Percentiles rank a stretch among this genome's conserved stretches.
Evolutionary conservation across 2,797 vertebrate genomes (phyloP).

Genomic region (Masticophis lateralis): DNA sequence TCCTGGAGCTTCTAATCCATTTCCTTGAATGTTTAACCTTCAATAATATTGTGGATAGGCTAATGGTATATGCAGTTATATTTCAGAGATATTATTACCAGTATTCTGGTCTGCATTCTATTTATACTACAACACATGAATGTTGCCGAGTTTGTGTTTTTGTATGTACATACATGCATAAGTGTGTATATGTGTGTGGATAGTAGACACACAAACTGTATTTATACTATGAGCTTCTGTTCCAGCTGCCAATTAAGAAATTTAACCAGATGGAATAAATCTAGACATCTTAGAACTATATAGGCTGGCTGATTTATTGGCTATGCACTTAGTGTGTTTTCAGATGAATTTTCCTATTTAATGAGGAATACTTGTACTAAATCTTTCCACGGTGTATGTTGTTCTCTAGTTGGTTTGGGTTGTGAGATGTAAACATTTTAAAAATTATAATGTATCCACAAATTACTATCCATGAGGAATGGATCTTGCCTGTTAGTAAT

Average conservation of each 20-base stretch:
- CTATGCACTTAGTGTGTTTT: background rate
- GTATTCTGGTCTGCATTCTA: slow-evolving; percentile 19
- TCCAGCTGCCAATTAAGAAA: background rate
- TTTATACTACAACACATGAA: background rate
- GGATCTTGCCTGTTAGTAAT: background rate
- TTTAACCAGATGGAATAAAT: background rate
- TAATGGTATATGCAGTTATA: slow-evolving; percentile 47
- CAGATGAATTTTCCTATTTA: background rate
- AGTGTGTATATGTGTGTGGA: background rate
- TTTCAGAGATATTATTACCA: slow-evolving; percentile 48
- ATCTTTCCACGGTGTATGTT: background rate
- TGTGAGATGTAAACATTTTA: background rate
- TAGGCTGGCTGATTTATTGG: background rate
- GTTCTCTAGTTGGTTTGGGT: background rate
- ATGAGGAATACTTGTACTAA: background rate
- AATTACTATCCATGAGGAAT: background rate
- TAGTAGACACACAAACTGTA: background rate
- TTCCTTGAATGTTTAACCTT: slow-evolving; percentile 45
- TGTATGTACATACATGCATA: background rate
- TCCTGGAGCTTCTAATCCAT: slow-evolving; percentile 38
- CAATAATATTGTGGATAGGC: slow-evolving; percentile 50
- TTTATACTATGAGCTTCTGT: background rate
- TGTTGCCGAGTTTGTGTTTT: background rate
- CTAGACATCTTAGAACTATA: background rate
- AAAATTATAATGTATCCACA: background rate